Evolutionary conservation across 1,140 invertebrate genomes (phyloP).

Genomic region (Procambarus virginalis): DNA sequence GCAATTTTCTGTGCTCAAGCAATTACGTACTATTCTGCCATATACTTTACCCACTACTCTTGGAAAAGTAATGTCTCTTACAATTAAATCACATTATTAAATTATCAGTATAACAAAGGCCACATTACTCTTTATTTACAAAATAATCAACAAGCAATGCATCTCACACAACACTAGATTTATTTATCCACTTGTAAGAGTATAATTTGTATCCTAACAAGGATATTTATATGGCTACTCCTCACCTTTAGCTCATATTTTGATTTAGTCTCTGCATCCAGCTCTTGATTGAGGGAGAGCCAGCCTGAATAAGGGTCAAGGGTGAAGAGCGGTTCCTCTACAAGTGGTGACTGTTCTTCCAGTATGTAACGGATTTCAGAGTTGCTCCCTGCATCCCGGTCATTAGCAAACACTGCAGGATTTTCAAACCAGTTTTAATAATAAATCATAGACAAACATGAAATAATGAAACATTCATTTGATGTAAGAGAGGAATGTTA

Average conservation of each 20-base stretch:
- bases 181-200: background rate
- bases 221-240: background rate
- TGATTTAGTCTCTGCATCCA: slow-evolving; percentile 89
- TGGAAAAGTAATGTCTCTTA: too few relatives aligned
- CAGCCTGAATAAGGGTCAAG: slow-evolving; percentile 90
- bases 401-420: slow-evolving; percentile 83
- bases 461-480: background rate
- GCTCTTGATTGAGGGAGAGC: slow-evolving; percentile 79
- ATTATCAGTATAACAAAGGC: too few relatives aligned
- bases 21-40: too few relatives aligned
- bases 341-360: slow-evolving; percentile 70
- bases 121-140: background rate
- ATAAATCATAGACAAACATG: background rate
- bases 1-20: too few relatives aligned
- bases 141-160: background rate
- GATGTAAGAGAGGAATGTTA: too few relatives aligned
- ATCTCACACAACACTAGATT: background rate
- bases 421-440: background rate
- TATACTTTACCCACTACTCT: too few relatives aligned
- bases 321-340: slow-evolving; percentile 80
- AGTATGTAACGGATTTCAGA: slow-evolving; percentile 89
- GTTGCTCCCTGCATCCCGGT: slow-evolving; percentile 88
- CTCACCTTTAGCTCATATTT: slow-evolving; percentile 86
- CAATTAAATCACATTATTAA: too few relatives aligned
- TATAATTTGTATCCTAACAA: background rate